Base-by-base conservation (phyloP, 2,113 vertebrate species). In the Mungos mungo region DNA sequence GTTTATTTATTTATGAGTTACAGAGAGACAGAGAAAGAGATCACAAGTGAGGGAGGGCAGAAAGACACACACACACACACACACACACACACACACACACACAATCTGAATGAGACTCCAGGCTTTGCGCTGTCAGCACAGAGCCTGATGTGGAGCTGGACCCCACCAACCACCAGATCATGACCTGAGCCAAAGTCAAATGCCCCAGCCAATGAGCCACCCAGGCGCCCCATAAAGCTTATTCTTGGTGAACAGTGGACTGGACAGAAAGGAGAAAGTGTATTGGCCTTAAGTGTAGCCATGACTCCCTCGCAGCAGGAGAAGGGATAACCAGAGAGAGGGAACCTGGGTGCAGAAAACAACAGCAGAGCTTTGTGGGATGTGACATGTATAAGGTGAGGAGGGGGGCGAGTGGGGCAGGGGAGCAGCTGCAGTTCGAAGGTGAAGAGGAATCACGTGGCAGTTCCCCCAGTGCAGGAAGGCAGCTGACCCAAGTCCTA, bases 361-460 rank as follows among this genome's bases (percentile, higher is more conserved):
- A 69, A 15, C 3, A 16, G 38, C 87, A 66, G 45, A 41, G 2
- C 35, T 60, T 74, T n/a, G 19, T 31, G 50, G 27, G 33, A 2
- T 2, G 14, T 65, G 93, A 2, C 19, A 11, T 27, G 25, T 38
- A 35, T 38, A 35, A 66, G 63, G n/a, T 7, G 63, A 92, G 29
- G 2, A 16, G n/a, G 47, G n/a, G 6, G 38, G n/a, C 35, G 35
- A 7, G 3, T 15, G 25, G 35, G 8, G 4, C 0, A 1, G 0
- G 7, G 7, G 14, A 76, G 38, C 7, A 21, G 38, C 3, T 76
- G 84, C 54, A 57, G 63, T 88, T 45, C 88, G 82, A 47, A 77
- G 21, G 57, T 12, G 33, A 60, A 18, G 23, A 84, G 50, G 74
- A 69, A 50, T 60, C 35, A 47, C 15, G 0, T 8, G 33, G 19